phyloP scores from a whole-genome alignment of 2,797 vertebrate species.

The Danio albolineatus region DNA sequence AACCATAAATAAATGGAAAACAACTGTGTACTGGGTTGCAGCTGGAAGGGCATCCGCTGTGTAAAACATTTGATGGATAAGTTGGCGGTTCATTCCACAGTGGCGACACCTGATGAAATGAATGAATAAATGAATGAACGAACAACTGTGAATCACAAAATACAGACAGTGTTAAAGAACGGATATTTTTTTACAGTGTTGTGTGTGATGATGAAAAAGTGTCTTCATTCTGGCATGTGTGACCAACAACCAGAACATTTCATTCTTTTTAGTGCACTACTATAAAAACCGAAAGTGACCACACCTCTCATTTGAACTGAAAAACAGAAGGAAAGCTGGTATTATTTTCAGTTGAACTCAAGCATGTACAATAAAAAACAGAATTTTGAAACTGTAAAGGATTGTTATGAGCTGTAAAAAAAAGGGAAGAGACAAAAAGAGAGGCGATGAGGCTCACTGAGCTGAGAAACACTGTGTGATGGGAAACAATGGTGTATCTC shows the following conservation, averaged over 20 bases:
- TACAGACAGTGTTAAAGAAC: too few species aligned
- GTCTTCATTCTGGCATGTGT: conserved; percentile 5
- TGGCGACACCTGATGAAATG: too few species aligned
- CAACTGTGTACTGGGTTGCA: too few species aligned
- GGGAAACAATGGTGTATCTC: conserved; percentile 43
- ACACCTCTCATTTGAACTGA: not conserved
- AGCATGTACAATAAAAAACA: conserved; percentile 12
- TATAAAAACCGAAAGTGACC: conserved; percentile 15
- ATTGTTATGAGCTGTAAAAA: not conserved
- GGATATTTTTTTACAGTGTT: too few species aligned
- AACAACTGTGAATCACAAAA: too few species aligned
- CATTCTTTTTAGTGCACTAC: not conserved
- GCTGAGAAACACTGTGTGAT: conserved; percentile 24
- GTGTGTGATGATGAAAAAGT: not conserved
- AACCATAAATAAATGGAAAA: too few species aligned
- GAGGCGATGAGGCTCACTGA: not conserved
- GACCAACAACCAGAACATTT: conserved; percentile 1
- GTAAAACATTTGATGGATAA: too few species aligned
- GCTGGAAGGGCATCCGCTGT: too few species aligned
- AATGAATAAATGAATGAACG: too few species aligned
- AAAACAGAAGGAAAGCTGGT: not conserved
- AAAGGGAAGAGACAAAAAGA: not conserved
- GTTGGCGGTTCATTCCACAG: too few species aligned
- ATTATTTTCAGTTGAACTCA: conserved; percentile 24
- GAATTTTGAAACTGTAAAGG: not conserved